Conservation (phyloP, 1,140 invertebrate genomes). For the Trichonephila clavipes region DNA sequence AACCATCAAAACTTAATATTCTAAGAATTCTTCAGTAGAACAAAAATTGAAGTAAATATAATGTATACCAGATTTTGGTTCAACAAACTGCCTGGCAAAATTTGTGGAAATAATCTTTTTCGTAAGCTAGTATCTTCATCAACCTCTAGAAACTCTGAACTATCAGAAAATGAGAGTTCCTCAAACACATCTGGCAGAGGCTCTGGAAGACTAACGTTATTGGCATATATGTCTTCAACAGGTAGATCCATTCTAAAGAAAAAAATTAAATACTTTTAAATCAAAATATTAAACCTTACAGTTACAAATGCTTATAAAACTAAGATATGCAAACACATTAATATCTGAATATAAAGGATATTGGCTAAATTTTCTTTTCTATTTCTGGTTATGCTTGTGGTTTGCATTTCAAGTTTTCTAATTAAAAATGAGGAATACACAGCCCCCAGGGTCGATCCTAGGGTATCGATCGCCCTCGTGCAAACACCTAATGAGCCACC, state of each 20-base stretch:
- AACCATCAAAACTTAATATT: background rate
- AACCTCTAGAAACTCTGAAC: constrained; percentile 66
- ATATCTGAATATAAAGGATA: too few relatives aligned
- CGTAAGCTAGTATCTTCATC: constrained; percentile 65
- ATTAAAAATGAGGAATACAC: too few relatives aligned
- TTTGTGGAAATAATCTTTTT: constrained; percentile 63
- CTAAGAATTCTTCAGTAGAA: background rate
- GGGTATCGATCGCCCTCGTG: too few relatives aligned
- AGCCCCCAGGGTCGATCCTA: too few relatives aligned
- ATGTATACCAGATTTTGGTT: constrained; percentile 52
- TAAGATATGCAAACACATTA: too few relatives aligned
- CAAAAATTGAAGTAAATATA: background rate
- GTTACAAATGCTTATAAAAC: too few relatives aligned
- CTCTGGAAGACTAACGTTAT: background rate
- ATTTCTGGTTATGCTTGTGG: too few relatives aligned
- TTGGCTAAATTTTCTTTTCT: too few relatives aligned
- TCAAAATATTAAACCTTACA: background rate
- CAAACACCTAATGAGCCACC: too few relatives aligned
- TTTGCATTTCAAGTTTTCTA: too few relatives aligned
- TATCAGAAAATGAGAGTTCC: constrained; percentile 66
- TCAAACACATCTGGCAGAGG: constrained; percentile 65
- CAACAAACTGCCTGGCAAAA: constrained; percentile 15
- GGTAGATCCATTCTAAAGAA: constrained; percentile 33
- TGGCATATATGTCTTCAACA: background rate
- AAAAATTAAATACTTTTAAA: background rate